Base-by-base conservation (phyloP, 2,113 vertebrate species). In the Megaceryle torquata region DNA sequence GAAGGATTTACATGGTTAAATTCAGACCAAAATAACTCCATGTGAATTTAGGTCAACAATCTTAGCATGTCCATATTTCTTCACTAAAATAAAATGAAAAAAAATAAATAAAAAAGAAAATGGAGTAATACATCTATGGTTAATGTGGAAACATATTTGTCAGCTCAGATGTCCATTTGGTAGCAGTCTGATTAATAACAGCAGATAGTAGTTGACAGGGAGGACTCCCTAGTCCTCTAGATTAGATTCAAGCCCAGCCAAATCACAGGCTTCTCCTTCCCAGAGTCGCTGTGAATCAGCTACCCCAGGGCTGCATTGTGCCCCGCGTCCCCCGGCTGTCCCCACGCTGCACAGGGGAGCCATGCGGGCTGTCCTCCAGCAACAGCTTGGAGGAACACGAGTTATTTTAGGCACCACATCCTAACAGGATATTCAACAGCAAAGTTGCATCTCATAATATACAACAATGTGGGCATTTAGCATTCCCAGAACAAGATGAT, bases 291-390 rank as follows among this genome's bases (percentile, higher is more conserved):
- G 3, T 22, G 56, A 39, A 43, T 12, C 44, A 69, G 88, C 22
- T 19, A 24, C 10, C 29, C 79, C 50, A 37, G 48, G 37, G 79
- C 15, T 20, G 43, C 1, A 8, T 51, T 14, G 33, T 70, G 50
- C 54, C 90, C 41, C 22, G 2, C 0, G 0, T 60, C 37, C 59
- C 68, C 48, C 5, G 0, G 51, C 21, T 6, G 1, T 63, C 53
- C 81, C 81, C 0, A 0, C 3, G 7, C 12, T 6, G 29, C 0
- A 0, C 59, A 44, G 69, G 37, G 22, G 4, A 70, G 20, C 46
- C 3, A 0, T 13, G 31, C 4, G 2, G 50, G 69, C 63, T 67
- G 20, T 31, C 74, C 85, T 65, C 44, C 46, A 56, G 35, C 48
- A 37, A 24, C 81, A 39, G 61, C 35, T 75, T 11, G 39, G 22